phyloP scores from a whole-genome alignment of 2,797 vertebrate genomes.

The Thripadectes ignobilis region DNA sequence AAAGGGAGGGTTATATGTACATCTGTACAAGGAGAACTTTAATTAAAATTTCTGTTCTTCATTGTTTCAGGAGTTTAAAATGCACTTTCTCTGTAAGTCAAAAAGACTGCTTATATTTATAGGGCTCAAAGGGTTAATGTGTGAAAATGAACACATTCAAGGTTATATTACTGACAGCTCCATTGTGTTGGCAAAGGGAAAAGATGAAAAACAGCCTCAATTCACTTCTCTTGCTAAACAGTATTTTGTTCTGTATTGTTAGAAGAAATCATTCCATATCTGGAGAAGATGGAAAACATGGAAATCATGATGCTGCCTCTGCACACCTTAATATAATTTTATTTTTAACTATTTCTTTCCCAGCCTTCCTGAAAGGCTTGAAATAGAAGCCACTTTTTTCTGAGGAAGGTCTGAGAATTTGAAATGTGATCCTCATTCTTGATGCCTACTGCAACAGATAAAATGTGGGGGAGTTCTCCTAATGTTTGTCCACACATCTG shows the following conservation, averaged over 20 bases:
- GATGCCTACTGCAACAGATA: background rate
- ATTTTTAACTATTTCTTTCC: background rate
- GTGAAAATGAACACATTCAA: background rate
- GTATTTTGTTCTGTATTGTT: background rate
- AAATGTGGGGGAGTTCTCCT: background rate
- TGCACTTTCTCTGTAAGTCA: background rate
- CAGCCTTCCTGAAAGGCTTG: background rate
- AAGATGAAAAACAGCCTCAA: background rate
- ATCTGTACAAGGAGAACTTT: background rate
- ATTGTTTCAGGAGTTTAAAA: conserved; percentile 32
- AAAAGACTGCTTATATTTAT: background rate
- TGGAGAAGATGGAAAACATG: background rate
- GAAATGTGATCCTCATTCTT: background rate
- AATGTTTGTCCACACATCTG: background rate
- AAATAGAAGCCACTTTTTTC: background rate
- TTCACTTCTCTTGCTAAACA: background rate
- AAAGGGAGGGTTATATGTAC: background rate
- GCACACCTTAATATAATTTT: background rate
- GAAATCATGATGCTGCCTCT: background rate
- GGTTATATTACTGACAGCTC: background rate
- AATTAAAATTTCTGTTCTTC: background rate
- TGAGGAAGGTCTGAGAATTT: background rate
- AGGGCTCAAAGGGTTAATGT: conserved; percentile 8
- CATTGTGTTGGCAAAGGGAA: background rate
- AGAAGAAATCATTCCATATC: background rate